Conservation (phyloP, 2,113 vertebrate species). For the Catagonus wagneri region DNA sequence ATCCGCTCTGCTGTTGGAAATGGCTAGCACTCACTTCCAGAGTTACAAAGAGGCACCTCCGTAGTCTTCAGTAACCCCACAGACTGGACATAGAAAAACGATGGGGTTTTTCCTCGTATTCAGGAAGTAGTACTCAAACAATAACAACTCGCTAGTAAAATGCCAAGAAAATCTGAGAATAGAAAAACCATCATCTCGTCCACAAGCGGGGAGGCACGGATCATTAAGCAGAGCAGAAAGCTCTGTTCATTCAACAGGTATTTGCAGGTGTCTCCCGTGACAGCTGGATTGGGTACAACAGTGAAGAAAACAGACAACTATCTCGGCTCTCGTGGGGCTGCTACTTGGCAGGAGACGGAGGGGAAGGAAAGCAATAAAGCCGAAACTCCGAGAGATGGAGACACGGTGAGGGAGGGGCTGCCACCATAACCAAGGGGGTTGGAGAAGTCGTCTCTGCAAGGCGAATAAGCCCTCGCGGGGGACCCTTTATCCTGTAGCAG, state of each 20-base stretch:
- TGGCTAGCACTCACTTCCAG: background rate
- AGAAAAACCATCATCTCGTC: background rate
- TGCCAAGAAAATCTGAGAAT: background rate
- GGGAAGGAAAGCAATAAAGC: accelerated
- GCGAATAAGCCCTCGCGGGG: accelerated
- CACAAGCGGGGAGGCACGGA: background rate
- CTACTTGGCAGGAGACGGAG: accelerated
- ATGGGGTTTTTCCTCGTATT: background rate
- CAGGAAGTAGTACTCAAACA: background rate
- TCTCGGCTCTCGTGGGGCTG: accelerated
- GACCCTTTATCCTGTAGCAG: background rate
- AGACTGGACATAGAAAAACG: too few relatives aligned
- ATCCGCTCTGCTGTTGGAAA: background rate
- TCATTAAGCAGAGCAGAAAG: background rate
- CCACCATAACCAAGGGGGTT: background rate
- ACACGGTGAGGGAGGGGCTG: background rate
- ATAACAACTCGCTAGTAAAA: background rate
- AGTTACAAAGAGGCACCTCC: background rate
- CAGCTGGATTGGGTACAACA: accelerated
- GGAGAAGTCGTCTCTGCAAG: accelerated
- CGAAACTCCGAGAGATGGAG: accelerated
- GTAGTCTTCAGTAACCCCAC: background rate
- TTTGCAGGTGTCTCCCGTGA: background rate
- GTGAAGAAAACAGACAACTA: background rate
- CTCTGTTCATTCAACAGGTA: background rate